Percentiles rank a stretch among this genome's conserved stretches.
These are phyloP conservation scores for Copsychus sechellarum DNA, from an alignment of 2,113 vertebrate species.

Conservation along the genomic window DNA sequence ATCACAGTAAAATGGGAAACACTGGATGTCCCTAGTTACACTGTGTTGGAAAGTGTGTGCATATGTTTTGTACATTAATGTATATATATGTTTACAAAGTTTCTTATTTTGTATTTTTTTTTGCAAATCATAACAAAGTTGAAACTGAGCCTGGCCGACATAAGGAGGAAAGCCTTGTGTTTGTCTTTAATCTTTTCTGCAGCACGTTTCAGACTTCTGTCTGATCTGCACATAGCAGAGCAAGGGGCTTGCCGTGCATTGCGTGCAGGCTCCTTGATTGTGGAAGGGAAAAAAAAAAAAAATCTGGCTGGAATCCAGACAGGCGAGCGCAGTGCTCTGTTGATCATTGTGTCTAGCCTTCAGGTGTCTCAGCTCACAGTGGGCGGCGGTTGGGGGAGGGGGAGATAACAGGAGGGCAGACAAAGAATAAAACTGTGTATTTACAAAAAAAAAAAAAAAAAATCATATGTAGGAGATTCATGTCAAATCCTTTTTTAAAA, in stretches of 20 bases:
- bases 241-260: conserved; percentile 75
- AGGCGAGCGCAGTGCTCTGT: conserved; percentile 87
- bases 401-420: conserved; percentile 86
- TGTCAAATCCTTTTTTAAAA: conserved; percentile 70
- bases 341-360: conserved; percentile 96
- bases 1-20: neutral
- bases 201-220: conserved; percentile 73
- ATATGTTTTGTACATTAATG: neutral
- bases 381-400: conserved; percentile 84
- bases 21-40: neutral
- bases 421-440: conserved; percentile 84
- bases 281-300: conserved; percentile 61
- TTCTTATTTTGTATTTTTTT: neutral
- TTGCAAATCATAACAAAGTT: conserved; percentile 44
- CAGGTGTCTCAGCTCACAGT: conserved; percentile 90
- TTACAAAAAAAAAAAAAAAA: conserved; percentile 49
- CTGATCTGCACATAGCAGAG: conserved; percentile 79
- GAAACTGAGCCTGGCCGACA: conserved; percentile 63
- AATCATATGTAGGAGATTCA: conserved; percentile 37
- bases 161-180: conserved; percentile 76
- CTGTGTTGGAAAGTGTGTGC: neutral
- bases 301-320: conserved; percentile 85
- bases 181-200: conserved; percentile 87
- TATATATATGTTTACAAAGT: neutral
- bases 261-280: conserved; percentile 82